phyloP scores from a whole-genome alignment of 2,888 invertebrate genomes.

The Zele albiditarsus region DNA sequence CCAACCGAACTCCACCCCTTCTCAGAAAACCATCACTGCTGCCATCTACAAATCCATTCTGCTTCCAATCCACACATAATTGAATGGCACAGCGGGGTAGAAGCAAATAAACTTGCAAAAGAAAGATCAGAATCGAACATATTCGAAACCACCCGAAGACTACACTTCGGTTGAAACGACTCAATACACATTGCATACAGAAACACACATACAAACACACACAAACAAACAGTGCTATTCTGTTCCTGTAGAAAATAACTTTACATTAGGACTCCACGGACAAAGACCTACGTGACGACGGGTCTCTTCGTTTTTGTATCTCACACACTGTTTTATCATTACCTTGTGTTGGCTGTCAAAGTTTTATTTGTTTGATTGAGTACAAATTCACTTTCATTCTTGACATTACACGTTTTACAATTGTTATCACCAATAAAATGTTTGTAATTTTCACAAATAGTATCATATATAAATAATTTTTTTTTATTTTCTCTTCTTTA shows the following conservation, averaged over 20 bases:
- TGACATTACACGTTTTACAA: background rate
- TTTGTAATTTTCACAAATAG: background rate
- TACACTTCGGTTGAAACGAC: background rate
- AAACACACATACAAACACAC: background rate
- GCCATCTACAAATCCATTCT: too few relatives aligned
- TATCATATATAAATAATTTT: background rate
- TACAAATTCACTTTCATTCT: background rate
- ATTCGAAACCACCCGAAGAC: slow-evolving; percentile 7
- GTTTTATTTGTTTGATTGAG: background rate
- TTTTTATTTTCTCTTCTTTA: background rate
- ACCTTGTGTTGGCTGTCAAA: background rate
- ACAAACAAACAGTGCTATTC: background rate
- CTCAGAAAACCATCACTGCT: too few relatives aligned
- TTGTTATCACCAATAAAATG: background rate
- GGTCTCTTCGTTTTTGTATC: background rate
- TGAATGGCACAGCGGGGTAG: too few relatives aligned
- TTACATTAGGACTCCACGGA: slow-evolving; percentile 1
- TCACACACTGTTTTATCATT: background rate
- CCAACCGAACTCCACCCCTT: too few relatives aligned
- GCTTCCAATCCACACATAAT: too few relatives aligned
- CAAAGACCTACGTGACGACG: slow-evolving; percentile 7
- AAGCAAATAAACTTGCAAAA: too few relatives aligned
- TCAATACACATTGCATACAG: background rate
- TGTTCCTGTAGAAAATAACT: background rate
- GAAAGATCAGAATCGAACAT: too few relatives aligned